Conservation (phyloP, 2,113 vertebrate genomes). For the Pseudolaguvia tuberculata region DNA sequence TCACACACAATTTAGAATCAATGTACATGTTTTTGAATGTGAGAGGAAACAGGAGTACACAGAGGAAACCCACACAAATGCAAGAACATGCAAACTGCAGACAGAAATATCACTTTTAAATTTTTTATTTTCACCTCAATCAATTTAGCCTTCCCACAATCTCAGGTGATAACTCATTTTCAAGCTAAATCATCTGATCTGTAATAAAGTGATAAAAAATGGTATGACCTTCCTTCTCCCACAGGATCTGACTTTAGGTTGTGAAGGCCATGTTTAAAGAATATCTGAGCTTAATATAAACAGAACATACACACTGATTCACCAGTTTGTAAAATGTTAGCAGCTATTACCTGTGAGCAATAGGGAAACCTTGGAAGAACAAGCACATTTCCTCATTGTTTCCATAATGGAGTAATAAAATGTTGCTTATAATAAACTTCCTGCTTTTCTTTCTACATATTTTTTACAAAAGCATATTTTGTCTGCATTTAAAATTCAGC, state of each 20-base stretch:
- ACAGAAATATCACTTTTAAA: too few relatives aligned
- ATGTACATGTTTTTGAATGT: too few relatives aligned
- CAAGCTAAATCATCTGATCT: too few relatives aligned
- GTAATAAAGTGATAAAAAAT: too few relatives aligned
- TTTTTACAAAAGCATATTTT: too few relatives aligned
- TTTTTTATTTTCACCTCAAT: background rate
- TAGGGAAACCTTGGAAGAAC: constrained; percentile 8
- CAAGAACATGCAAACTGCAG: too few relatives aligned
- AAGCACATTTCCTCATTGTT: too few relatives aligned
- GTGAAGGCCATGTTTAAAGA: background rate
- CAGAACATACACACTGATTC: constrained; percentile 17
- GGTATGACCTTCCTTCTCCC: constrained; percentile 29
- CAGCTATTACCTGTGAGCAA: background rate
- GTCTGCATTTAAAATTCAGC: too few relatives aligned
- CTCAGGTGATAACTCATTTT: too few relatives aligned
- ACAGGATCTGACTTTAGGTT: background rate
- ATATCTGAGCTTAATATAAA: background rate
- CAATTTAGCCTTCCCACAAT: constrained; percentile 49
- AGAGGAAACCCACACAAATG: too few relatives aligned
- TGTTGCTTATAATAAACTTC: background rate
- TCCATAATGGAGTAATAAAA: background rate
- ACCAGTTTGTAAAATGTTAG: background rate
- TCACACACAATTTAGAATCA: too few relatives aligned
- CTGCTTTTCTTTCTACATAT: background rate
- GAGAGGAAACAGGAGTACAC: too few relatives aligned